Evolutionary conservation across 2,888 invertebrate genomes (phyloP).

Genomic region (Tipula unca): DNA sequence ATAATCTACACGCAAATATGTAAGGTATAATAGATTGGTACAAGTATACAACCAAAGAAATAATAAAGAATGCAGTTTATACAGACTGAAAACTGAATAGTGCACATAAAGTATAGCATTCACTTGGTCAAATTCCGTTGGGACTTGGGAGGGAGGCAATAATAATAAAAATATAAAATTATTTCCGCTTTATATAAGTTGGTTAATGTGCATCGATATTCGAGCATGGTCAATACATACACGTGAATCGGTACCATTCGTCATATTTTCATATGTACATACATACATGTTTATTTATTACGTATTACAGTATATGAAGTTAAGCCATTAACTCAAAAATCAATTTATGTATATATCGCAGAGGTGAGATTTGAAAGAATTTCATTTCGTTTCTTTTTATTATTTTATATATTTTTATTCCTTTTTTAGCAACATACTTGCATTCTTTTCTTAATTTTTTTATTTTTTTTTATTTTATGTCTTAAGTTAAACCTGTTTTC

Average conservation of each 20-base stretch:
- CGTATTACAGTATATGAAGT: neutral
- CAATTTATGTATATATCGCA: neutral
- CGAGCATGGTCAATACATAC: too few species aligned
- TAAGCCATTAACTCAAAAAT: neutral
- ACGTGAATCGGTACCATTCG: neutral
- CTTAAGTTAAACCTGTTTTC: conserved; percentile 8
- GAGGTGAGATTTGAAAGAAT: neutral
- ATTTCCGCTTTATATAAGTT: too few species aligned
- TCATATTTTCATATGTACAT: neutral
- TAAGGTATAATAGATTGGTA: too few species aligned
- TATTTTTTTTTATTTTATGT: neutral
- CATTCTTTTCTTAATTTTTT: neutral
- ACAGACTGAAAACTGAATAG: too few species aligned
- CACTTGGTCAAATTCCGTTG: too few species aligned
- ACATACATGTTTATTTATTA: neutral
- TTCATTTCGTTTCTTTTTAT: neutral
- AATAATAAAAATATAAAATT: too few species aligned
- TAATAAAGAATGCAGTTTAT: too few species aligned
- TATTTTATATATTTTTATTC: neutral
- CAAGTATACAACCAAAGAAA: too few species aligned
- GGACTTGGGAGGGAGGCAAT: too few species aligned
- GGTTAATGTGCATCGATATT: too few species aligned
- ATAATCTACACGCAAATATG: too few species aligned
- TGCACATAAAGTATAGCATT: too few species aligned
- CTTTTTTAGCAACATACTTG: neutral